Percentiles rank a stretch among this genome's conserved stretches.
phyloP scores from a whole-genome alignment of 2,797 vertebrate species.

The Nannoperca australis region DNA sequence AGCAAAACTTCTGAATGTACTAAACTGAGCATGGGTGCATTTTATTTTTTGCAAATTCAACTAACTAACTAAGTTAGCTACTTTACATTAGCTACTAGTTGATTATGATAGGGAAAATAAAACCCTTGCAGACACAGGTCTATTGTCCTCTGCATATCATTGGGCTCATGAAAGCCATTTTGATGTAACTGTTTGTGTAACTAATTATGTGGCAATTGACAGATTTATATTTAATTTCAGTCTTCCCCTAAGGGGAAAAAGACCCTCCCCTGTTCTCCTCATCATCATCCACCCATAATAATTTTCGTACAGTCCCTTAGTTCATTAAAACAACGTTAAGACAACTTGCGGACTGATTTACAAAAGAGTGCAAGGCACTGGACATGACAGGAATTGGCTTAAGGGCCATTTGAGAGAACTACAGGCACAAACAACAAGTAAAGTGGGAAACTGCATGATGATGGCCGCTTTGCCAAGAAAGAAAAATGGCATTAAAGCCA shows the following conservation, averaged over 20 bases:
- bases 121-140: background rate
- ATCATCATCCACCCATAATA: background rate
- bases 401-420: background rate
- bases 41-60: background rate
- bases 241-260: background rate
- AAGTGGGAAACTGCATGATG: slow-evolving; percentile 13
- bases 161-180: too few species aligned
- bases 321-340: background rate
- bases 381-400: background rate
- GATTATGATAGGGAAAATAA: background rate
- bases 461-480: slow-evolving; percentile 22
- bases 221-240: too few species aligned
- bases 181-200: too few species aligned
- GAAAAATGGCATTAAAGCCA: background rate
- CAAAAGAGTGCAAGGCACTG: background rate
- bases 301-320: background rate
- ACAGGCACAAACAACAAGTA: background rate
- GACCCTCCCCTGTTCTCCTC: background rate
- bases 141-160: background rate
- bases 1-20: background rate
- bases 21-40: background rate
- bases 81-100: background rate
- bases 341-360: background rate
- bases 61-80: too few species aligned
- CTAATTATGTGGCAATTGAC: background rate